Percentiles rank a stretch among this genome's conserved stretches.
phyloP scores from a whole-genome alignment of 2,888 invertebrate species.

The Caenorhabditis zanzibari region DNA sequence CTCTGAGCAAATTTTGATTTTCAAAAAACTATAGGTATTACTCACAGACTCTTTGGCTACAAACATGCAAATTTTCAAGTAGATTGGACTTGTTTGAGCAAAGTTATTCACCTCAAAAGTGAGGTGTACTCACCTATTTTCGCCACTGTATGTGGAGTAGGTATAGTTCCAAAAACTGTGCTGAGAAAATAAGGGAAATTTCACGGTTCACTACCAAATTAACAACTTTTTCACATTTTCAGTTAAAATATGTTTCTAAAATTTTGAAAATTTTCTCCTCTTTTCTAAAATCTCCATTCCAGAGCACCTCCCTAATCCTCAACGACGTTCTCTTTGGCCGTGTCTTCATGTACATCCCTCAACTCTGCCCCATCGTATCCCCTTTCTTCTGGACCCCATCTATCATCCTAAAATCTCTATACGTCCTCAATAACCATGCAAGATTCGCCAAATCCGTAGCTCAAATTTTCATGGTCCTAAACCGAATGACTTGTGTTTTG shows the following conservation, averaged over 20 bases:
- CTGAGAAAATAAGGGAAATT: too few relatives aligned
- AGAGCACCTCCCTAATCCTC: constrained; percentile 3
- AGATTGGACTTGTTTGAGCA: neutral
- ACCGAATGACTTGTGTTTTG: constrained; percentile 30
- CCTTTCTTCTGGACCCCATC: constrained; percentile 39
- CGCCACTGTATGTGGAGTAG: neutral
- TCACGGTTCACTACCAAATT: too few relatives aligned
- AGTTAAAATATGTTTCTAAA: too few relatives aligned
- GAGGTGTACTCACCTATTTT: too few relatives aligned
- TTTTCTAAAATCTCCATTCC: too few relatives aligned
- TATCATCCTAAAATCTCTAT: constrained; percentile 8
- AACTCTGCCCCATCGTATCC: constrained; percentile 13
- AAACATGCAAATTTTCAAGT: too few relatives aligned
- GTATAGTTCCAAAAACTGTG: neutral
- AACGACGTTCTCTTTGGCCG: neutral
- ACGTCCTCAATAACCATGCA: constrained; percentile 1
- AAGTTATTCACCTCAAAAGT: too few relatives aligned
- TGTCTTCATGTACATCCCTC: constrained; percentile 19
- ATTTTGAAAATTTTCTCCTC: too few relatives aligned
- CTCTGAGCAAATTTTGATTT: too few relatives aligned
- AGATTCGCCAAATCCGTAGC: constrained; percentile 39
- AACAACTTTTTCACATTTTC: too few relatives aligned
- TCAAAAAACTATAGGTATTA: too few relatives aligned
- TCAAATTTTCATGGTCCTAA: constrained; percentile 35
- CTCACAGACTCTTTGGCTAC: too few relatives aligned